Evolutionary conservation across 1,140 invertebrate species (phyloP).

Genomic region (Plectrocnemia conspersa): DNA sequence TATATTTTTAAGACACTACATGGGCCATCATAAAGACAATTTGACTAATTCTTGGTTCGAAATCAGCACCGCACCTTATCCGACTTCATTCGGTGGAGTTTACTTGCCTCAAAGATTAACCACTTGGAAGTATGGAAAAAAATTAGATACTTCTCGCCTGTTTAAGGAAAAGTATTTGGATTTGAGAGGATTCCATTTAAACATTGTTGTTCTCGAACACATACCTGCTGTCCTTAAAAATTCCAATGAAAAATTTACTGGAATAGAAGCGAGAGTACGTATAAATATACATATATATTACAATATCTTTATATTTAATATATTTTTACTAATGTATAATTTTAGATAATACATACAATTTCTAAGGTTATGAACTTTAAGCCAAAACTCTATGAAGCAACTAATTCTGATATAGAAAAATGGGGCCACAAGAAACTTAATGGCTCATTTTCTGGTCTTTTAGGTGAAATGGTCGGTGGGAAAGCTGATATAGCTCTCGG

Average conservation of each 20-base stretch:
- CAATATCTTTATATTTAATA: slow-evolving; percentile 14
- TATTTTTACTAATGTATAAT: too few relatives aligned
- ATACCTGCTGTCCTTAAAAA: slow-evolving; percentile 61
- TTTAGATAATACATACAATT: slow-evolving; percentile 63
- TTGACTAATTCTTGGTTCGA: slow-evolving; percentile 57
- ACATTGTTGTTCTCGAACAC: slow-evolving; percentile 65
- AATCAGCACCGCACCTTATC: slow-evolving; percentile 67
- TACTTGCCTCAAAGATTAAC: slow-evolving; percentile 56
- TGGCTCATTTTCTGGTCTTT: slow-evolving; percentile 61
- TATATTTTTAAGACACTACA: slow-evolving; percentile 62
- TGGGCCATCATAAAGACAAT: slow-evolving; percentile 35
- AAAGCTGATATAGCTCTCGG: slow-evolving; percentile 70
- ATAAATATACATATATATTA: slow-evolving; percentile 15
- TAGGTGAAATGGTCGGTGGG: slow-evolving; percentile 64
- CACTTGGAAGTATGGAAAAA: slow-evolving; percentile 58
- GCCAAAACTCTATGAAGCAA: slow-evolving; percentile 59
- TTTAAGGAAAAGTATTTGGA: slow-evolving; percentile 59
- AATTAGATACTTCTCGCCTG: slow-evolving; percentile 52
- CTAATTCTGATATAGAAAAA: slow-evolving; percentile 53
- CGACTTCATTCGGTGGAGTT: slow-evolving; percentile 50
- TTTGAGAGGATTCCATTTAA: slow-evolving; percentile 52
- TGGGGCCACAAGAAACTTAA: slow-evolving; percentile 61
- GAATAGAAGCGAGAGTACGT: slow-evolving; percentile 59
- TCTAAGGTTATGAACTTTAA: slow-evolving; percentile 66
- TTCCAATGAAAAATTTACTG: slow-evolving; percentile 47